Evolutionary conservation across 2,888 invertebrate genomes (phyloP).

Genomic region (Blastobasis lacticolella): DNA sequence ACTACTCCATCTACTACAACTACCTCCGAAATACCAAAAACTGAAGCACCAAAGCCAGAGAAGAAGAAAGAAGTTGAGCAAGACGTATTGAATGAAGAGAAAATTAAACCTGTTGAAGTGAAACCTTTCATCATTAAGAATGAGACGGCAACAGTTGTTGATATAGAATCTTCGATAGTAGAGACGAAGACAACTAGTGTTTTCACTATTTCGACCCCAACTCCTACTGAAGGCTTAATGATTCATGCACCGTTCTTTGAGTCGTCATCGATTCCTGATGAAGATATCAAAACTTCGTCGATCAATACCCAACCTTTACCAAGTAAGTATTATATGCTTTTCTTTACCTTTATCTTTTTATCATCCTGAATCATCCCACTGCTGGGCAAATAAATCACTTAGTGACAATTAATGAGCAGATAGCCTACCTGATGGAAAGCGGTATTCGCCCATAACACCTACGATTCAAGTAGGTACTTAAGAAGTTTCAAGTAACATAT

Average conservation of each 20-base stretch:
- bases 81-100: constrained; percentile 41
- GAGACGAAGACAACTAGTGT: constrained; percentile 26
- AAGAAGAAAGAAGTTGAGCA: constrained; percentile 58
- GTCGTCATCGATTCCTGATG: constrained; percentile 19
- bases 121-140: constrained; percentile 22
- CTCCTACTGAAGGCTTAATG: constrained; percentile 52
- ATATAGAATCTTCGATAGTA: constrained; percentile 44
- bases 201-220: constrained; percentile 32
- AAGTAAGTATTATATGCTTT: constrained; percentile 35
- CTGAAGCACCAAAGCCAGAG: constrained; percentile 35
- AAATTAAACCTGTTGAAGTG: constrained; percentile 18
- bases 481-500: too few species aligned
- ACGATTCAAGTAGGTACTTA: too few species aligned
- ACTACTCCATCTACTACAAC: constrained; percentile 30
- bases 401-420: too few species aligned
- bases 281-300: constrained; percentile 39
- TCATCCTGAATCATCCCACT: too few species aligned
- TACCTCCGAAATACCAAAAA: constrained; percentile 18
- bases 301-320: constrained; percentile 50
- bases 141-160: constrained; percentile 38
- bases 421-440: too few species aligned
- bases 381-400: too few species aligned
- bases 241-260: constrained; percentile 28
- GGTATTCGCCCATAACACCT: too few species aligned
- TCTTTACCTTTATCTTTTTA: too few species aligned